Conservation (phyloP, 2,113 vertebrate genomes). For the Orycteropus afer region DNA sequence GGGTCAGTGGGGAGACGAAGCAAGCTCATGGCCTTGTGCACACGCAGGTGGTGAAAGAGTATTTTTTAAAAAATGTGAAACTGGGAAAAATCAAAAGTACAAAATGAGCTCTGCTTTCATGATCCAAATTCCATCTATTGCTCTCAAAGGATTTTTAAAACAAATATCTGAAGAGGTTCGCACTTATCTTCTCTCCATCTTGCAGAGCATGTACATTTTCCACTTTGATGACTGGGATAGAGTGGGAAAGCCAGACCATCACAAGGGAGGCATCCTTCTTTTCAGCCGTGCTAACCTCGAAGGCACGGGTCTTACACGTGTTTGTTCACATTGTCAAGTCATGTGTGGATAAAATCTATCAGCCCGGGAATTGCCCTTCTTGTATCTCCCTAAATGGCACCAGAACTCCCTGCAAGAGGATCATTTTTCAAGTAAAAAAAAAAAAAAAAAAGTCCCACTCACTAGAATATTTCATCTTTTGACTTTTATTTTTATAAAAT, state of each 20-base stretch:
- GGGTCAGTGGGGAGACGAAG: conserved; percentile 63
- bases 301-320: neutral
- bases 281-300: neutral
- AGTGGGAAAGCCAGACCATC: neutral
- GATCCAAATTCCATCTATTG: conserved; percentile 35
- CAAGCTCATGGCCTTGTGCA: conserved; percentile 42
- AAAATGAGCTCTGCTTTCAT: conserved; percentile 50
- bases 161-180: conserved; percentile 58
- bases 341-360: conserved; percentile 15
- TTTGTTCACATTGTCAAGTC: neutral
- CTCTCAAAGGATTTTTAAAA: conserved; percentile 57
- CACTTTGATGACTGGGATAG: conserved; percentile 46
- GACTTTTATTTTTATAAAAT: neutral
- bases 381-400: neutral
- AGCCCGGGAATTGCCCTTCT: neutral
- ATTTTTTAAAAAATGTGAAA: conserved; percentile 39
- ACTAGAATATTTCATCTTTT: neutral
- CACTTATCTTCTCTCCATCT: conserved; percentile 17
- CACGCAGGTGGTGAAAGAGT: conserved; percentile 52
- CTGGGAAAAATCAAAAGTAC: conserved; percentile 69
- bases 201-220: conserved; percentile 29
- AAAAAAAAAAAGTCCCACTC: neutral
- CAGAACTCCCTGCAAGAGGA: neutral
- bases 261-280: neutral
- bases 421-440: neutral